Percentiles rank a stretch among this genome's conserved stretches.
phyloP scores from a whole-genome alignment of 2,113 vertebrate species.

The Protomyctophum bolini region DNA sequence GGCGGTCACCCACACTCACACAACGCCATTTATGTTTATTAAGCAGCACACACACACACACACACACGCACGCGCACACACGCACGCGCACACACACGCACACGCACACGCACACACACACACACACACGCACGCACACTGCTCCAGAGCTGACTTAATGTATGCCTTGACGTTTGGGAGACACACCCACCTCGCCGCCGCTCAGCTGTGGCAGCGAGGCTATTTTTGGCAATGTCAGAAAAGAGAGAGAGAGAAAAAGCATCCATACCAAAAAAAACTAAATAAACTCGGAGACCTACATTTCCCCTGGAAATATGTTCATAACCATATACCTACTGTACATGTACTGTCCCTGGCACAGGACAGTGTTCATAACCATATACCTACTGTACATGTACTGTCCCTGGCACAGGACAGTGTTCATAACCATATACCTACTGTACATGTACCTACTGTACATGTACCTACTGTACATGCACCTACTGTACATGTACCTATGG shows the following conservation, averaged over 20 bases:
- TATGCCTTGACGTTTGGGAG: conserved; percentile 25
- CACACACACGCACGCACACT: conserved; percentile 19
- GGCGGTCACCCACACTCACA: conserved; percentile 57
- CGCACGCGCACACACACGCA: conserved; percentile 37
- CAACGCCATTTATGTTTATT: conserved; percentile 60
- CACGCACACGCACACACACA: conserved; percentile 35
- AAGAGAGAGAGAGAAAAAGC: not conserved
- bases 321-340: too few relatives aligned
- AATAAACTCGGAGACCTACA: not conserved
- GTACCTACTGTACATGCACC: too few relatives aligned
- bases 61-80: conserved; percentile 25
- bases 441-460: too few relatives aligned
- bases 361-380: too few relatives aligned
- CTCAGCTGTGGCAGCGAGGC: conserved; percentile 6
- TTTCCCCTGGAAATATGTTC: conserved; percentile 11
- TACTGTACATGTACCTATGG: too few relatives aligned
- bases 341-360: too few relatives aligned
- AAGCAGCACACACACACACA: conserved; percentile 40
- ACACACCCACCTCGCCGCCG: not conserved
- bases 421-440: too few relatives aligned
- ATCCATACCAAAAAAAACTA: conserved; percentile 5
- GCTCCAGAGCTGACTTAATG: conserved; percentile 6
- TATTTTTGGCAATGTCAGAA: conserved; percentile 48
- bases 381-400: too few relatives aligned
- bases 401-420: too few relatives aligned